Percentiles rank a stretch among this genome's conserved stretches.
Conservation (phyloP, 1,140 invertebrate genomes). For the Lucilia sericata region DNA sequence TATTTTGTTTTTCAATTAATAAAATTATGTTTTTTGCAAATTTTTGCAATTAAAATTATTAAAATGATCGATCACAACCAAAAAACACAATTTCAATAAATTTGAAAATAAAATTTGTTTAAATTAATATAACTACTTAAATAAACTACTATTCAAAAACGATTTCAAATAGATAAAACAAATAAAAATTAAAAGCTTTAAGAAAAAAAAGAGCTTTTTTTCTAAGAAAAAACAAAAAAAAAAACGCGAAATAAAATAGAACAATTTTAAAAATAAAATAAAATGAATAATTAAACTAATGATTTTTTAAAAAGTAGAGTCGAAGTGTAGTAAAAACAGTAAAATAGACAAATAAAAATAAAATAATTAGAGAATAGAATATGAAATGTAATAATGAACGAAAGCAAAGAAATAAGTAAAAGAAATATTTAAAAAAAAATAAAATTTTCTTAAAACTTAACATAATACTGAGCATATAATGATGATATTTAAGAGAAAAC, state of each 20-base stretch:
- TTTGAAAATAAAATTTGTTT: background rate
- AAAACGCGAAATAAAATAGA: background rate
- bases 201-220: background rate
- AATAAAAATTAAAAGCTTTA: conserved; percentile 13
- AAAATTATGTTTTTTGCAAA: background rate
- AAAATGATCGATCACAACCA: conserved; percentile 24
- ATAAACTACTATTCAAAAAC: conserved; percentile 12
- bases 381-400: no score
- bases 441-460: conserved; percentile 38
- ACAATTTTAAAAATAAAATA: conserved; percentile 29
- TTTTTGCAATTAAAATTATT: background rate
- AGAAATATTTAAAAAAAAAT: conserved; percentile 43
- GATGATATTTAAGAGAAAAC: conserved; percentile 20
- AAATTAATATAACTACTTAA: conserved; percentile 42
- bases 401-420: conserved; percentile 54
- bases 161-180: conserved; percentile 41
- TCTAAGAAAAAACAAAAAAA: background rate
- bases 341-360: conserved; percentile 28
- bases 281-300: conserved; percentile 9
- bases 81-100: conserved; percentile 29
- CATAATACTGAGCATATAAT: conserved; percentile 46
- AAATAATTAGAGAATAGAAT: no score
- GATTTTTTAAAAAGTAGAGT: background rate
- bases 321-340: background rate
- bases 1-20: conserved; percentile 16